Conservation (phyloP, 1,140 invertebrate genomes). For the Ostrea edulis region DNA sequence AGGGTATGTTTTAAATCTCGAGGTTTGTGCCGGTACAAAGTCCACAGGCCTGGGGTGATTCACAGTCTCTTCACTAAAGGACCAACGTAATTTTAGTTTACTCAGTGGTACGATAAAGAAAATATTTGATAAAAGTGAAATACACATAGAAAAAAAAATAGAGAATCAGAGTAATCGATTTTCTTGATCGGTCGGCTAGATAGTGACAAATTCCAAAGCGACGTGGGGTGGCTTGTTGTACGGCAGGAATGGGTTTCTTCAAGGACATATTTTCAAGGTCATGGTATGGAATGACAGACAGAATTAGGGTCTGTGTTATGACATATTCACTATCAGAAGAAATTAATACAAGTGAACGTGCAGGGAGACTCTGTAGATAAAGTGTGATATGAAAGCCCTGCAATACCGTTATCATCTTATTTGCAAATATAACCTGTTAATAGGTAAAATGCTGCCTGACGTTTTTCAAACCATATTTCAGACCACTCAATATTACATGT, state of each 20-base stretch:
- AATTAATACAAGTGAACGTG: too few species aligned
- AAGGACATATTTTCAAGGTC: not conserved
- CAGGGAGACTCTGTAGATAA: too few species aligned
- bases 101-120: not conserved
- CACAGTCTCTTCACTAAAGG: not conserved
- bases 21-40: not conserved
- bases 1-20: not conserved
- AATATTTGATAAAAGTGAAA: not conserved
- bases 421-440: too few species aligned
- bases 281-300: not conserved
- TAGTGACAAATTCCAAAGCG: not conserved
- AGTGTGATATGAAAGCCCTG: too few species aligned
- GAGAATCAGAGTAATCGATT: not conserved
- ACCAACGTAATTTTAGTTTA: not conserved
- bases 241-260: not conserved
- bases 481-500: too few species aligned
- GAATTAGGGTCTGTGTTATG: not conserved
- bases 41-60: not conserved
- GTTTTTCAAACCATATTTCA: too few species aligned
- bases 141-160: not conserved
- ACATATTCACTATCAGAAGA: too few species aligned
- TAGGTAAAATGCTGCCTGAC: too few species aligned
- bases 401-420: too few species aligned
- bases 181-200: not conserved
- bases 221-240: not conserved